These are phyloP conservation scores for Scaptomyza tumidula DNA, from an alignment of 2,888 invertebrate genomes.

Conservation along the genomic window DNA sequence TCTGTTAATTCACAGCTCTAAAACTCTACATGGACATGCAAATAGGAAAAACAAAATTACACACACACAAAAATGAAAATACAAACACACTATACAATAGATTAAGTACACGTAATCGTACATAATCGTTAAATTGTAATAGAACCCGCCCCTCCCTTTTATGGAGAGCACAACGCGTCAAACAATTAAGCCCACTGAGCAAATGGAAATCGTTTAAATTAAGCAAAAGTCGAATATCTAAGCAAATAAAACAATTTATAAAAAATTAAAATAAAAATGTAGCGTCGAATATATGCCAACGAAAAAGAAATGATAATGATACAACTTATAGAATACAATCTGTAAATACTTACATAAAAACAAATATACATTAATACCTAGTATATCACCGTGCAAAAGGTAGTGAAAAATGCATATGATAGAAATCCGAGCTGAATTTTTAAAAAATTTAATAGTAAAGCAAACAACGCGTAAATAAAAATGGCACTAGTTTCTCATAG, in stretches of 20 bases:
- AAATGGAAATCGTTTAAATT: slow-evolving; percentile 50
- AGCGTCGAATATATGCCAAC: slow-evolving; percentile 65
- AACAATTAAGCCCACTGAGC: slow-evolving; percentile 80
- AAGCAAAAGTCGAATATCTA: slow-evolving; percentile 60
- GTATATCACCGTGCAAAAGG: slow-evolving; percentile 48
- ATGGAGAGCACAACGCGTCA: slow-evolving; percentile 60
- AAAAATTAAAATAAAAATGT: slow-evolving; percentile 11
- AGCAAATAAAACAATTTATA: slow-evolving; percentile 17
- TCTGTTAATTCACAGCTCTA: slow-evolving; percentile 41
- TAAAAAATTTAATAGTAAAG: slow-evolving; percentile 29
- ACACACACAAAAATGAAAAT: slow-evolving; percentile 16
- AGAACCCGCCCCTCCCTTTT: slow-evolving; percentile 45
- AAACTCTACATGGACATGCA: slow-evolving; percentile 61
- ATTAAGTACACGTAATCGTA: slow-evolving; percentile 47
- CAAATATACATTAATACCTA: slow-evolving; percentile 49
- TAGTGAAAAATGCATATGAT: slow-evolving; percentile 63
- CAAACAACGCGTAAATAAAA: slow-evolving; percentile 4
- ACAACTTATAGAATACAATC: slow-evolving; percentile 52
- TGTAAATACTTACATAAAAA: slow-evolving; percentile 63
- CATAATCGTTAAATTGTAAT: slow-evolving; percentile 49
- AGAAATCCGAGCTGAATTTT: slow-evolving; percentile 74
- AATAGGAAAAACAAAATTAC: slow-evolving; percentile 32
- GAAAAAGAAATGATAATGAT: slow-evolving; percentile 40
- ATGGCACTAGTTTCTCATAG: slow-evolving; percentile 57
- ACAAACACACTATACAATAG: slow-evolving; percentile 3